phyloP scores from a whole-genome alignment of 2,888 invertebrate species.

The Volucella inflata region DNA sequence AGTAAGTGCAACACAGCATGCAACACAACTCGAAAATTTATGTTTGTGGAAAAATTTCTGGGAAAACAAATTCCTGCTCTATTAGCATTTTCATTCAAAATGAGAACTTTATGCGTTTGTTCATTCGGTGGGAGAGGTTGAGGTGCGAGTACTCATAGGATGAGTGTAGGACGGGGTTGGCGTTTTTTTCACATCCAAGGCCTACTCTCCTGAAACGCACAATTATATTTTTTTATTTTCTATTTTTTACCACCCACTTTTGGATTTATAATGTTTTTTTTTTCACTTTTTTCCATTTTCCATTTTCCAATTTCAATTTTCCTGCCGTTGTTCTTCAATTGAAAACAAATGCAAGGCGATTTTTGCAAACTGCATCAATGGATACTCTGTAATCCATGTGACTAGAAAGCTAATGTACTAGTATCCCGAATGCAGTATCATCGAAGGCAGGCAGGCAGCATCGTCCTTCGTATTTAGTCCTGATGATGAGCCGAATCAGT shows the following conservation, averaged over 20 bases:
- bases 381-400: slow-evolving; percentile 44
- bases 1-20: slow-evolving; percentile 30
- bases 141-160: neutral
- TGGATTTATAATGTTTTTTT: slow-evolving; percentile 1
- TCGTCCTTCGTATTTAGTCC: slow-evolving; percentile 20
- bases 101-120: slow-evolving; percentile 63
- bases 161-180: neutral
- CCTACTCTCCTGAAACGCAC: slow-evolving; percentile 26
- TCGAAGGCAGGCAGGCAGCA: neutral
- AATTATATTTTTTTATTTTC: slow-evolving; percentile 39
- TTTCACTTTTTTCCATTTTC: slow-evolving; percentile 18
- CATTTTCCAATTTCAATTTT: slow-evolving; percentile 61
- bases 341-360: slow-evolving; percentile 62
- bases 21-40: slow-evolving; percentile 62
- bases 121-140: slow-evolving; percentile 8
- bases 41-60: slow-evolving; percentile 69
- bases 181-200: slow-evolving; percentile 19
- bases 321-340: slow-evolving; percentile 58
- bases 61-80: slow-evolving; percentile 68
- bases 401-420: slow-evolving; percentile 46
- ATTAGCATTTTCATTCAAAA: slow-evolving; percentile 69
- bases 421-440: slow-evolving; percentile 1
- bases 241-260: neutral
- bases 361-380: slow-evolving; percentile 63
- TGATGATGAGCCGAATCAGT: slow-evolving; percentile 11